phyloP scores from a whole-genome alignment of 2,113 vertebrate genomes.

The Eptesicus fuscus region DNA sequence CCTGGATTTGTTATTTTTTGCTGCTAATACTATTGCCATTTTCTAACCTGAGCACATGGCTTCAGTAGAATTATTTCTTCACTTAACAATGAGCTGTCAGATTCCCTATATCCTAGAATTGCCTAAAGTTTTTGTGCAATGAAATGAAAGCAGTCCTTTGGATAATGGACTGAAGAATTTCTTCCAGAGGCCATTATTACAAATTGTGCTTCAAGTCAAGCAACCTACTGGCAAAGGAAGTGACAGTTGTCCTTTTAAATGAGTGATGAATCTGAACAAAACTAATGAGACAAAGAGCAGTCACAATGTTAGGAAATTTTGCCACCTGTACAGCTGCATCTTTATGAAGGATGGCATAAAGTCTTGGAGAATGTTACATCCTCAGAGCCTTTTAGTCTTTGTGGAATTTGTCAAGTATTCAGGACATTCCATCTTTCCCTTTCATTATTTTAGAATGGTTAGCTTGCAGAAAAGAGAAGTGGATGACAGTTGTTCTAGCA shows the following conservation, averaged over 20 bases:
- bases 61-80: conserved; percentile 28
- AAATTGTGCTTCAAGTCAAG: not conserved
- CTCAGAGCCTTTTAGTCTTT: not conserved
- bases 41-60: not conserved
- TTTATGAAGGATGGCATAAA: not conserved
- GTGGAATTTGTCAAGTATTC: not conserved
- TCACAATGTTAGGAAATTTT: not conserved
- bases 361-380: not conserved
- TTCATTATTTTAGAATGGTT: not conserved
- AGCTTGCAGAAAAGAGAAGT: not conserved
- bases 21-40: not conserved
- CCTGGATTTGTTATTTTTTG: not conserved
- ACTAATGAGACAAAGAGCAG: not conserved
- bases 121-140: not conserved
- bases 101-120: not conserved
- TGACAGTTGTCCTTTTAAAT: not conserved
- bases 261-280: not conserved
- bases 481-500: not conserved
- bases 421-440: not conserved
- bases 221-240: not conserved
- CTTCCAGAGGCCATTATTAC: not conserved
- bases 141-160: not conserved
- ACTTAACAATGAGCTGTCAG: not conserved
- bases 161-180: not conserved
- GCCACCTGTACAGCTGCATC: not conserved